Base-by-base conservation (phyloP, 1,140 invertebrate genomes). In the Archegozetes longisetosus region DNA sequence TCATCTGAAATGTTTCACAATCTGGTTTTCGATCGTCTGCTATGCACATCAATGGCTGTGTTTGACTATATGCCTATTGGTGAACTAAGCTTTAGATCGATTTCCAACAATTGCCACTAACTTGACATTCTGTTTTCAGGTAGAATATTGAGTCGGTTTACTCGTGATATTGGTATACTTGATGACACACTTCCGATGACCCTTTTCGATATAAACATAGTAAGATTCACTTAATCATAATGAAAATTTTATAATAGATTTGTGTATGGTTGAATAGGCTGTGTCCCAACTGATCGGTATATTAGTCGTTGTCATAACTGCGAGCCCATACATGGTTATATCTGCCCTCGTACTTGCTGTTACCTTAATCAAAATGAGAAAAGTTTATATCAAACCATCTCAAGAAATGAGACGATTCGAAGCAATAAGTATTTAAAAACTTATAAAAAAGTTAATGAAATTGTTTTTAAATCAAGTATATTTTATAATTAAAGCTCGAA, bases 1-100 rank as follows among this genome's bases (percentile, higher is more conserved):
- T 82, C 88, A 3, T 90, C 88, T 0, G 79, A 81, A 53, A 80
- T 75, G 26, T 73, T 88, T 1, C 90, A 94, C 67, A 84, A 92
- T 67, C 74, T 70, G 6, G 89, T 94, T 82, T 92, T 92, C 67
- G 71, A 74, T 4, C 82, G 81, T 51, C 80, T 95, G 1, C 79
- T 88, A 25, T 76, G 82, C 6, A 82, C 85, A 0, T 84, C 83
- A 1, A 89, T 92, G 79, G 76, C 78, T 14, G 93, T 93, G 71
- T 94, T 93, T 71, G 88, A 90, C 64, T 83, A 80, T 12, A 92
- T 93, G 70, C 82, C 86, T 2, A 3, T 80, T 49, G 61, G 61
- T 58, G 25, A 46, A 13, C 23, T 58, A 40, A 40, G 17, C 32
- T 40, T 40, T 40, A 9, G 32, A 40, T 9, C 6, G 6, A 40